Base-by-base conservation (phyloP, 2,797 vertebrate species). In the Botia almorhae region DNA sequence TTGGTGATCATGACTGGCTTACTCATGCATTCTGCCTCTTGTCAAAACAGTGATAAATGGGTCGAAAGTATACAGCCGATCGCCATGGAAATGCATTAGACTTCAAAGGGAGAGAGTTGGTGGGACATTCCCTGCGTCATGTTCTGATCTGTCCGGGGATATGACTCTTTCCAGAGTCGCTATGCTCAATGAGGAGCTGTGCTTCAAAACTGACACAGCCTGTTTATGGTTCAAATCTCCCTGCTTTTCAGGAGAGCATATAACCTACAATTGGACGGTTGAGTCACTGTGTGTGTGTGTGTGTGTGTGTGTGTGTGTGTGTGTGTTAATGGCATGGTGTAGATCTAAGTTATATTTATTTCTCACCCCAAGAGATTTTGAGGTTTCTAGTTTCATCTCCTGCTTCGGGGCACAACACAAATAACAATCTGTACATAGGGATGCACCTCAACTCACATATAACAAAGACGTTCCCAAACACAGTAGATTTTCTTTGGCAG, bases 1-100 rank as follows among this genome's bases (percentile, higher is more conserved):
- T 71, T 48, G 78, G 78, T 74, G 78, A 80, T 74, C 55, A 78
- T 29, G 70, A 65, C 70, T 43, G 14, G 60, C 58, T 68, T 65
- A 75, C 46, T 56, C 50, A 61, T 70, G 74, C 55, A 64, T 83
- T 83, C 21, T 68, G 33, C 39, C 55, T 46, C 63, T 76, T 80
- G 80, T 85, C 82, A 83, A 85, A 85, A 85, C 82, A 85, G 71
- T 81, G 82, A 83, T 78, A 75, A 85, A 73, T 72, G 69, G 64
- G 63, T 73, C 21, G 39, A 74, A 71, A 76, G 81, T 74, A 69
- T 80, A 61, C 72, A 26, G 56, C 5, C 29, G 75, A 78, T 81
- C 21, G 48, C 68, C 26, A 69, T 43, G 46, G 61, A 68, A 80
- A 63, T 69, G 73, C 69, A 73, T 74, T 58, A 46, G 61, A 74